Conservation (phyloP, 2,888 invertebrate species). For the Dichetophora obliterata region DNA sequence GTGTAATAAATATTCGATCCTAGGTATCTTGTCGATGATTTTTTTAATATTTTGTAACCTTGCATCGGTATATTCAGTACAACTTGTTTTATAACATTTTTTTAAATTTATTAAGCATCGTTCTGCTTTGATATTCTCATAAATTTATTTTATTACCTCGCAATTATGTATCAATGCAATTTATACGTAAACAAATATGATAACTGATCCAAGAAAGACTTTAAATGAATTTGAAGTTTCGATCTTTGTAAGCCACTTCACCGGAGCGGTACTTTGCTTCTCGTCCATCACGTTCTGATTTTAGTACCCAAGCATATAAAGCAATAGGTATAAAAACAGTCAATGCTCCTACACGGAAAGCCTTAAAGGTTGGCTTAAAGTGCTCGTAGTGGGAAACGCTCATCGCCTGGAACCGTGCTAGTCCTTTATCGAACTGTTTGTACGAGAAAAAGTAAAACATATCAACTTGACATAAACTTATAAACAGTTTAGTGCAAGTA, state of each 20-base stretch:
- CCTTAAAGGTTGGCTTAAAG: slow-evolving; percentile 77
- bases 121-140: slow-evolving; percentile 25
- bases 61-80: too few species aligned
- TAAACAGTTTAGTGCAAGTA: slow-evolving; percentile 21
- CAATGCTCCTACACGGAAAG: slow-evolving; percentile 72
- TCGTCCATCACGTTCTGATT: slow-evolving; percentile 71
- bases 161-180: neutral
- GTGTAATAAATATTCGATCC: too few species aligned
- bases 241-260: slow-evolving; percentile 81
- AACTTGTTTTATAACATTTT: neutral
- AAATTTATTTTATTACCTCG: slow-evolving; percentile 18
- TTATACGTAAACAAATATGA: neutral
- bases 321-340: slow-evolving; percentile 74
- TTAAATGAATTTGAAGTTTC: slow-evolving; percentile 78
- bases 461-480: neutral
- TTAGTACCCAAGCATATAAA: slow-evolving; percentile 72
- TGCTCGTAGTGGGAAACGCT: slow-evolving; percentile 76
- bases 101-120: neutral
- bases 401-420: slow-evolving; percentile 82
- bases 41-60: too few species aligned
- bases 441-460: neutral
- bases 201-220: slow-evolving; percentile 23
- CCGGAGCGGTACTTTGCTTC: slow-evolving; percentile 78
- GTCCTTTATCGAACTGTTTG: slow-evolving; percentile 82
- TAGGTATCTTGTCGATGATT: too few species aligned